These are phyloP conservation scores for Triops longicaudatus DNA, from an alignment of 1,140 invertebrate genomes.

Conservation along the genomic window DNA sequence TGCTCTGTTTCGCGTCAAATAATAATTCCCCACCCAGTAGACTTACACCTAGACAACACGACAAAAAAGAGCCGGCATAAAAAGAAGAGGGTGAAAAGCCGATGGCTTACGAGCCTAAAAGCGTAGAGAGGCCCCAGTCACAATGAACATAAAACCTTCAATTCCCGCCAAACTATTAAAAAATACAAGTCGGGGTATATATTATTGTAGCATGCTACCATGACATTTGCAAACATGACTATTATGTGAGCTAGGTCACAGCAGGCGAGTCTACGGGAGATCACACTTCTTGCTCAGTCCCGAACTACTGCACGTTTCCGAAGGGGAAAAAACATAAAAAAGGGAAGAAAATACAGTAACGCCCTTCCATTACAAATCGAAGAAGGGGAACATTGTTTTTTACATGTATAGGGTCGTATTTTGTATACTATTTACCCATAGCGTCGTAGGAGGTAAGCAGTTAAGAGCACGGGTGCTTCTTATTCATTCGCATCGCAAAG, in stretches of 20 bases:
- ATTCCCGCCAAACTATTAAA: conserved; percentile 15
- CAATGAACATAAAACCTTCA: background rate
- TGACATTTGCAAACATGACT: background rate
- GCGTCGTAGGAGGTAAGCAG: too few relatives aligned
- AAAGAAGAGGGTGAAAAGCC: background rate
- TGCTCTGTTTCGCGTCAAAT: background rate
- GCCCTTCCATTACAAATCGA: background rate
- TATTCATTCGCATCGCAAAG: too few relatives aligned
- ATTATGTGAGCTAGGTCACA: conserved; percentile 3
- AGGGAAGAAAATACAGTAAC: background rate
- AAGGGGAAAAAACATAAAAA: background rate
- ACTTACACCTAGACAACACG: background rate
- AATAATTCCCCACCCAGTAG: background rate
- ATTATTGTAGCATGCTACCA: conserved; percentile 7
- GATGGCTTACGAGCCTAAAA: conserved; percentile 11
- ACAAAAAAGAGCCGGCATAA: background rate
- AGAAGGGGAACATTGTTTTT: background rate
- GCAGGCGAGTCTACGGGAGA: background rate
- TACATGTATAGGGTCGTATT: too few relatives aligned
- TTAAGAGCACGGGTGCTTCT: too few relatives aligned
- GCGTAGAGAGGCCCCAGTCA: background rate
- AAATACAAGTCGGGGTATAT: background rate
- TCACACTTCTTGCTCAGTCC: background rate
- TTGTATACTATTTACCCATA: too few relatives aligned
- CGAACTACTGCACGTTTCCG: background rate